Evolutionary conservation across 2,888 invertebrate genomes (phyloP), one percentile per base, ranked within the genome.

Genomic region (Odontocolon sp.): DNA sequence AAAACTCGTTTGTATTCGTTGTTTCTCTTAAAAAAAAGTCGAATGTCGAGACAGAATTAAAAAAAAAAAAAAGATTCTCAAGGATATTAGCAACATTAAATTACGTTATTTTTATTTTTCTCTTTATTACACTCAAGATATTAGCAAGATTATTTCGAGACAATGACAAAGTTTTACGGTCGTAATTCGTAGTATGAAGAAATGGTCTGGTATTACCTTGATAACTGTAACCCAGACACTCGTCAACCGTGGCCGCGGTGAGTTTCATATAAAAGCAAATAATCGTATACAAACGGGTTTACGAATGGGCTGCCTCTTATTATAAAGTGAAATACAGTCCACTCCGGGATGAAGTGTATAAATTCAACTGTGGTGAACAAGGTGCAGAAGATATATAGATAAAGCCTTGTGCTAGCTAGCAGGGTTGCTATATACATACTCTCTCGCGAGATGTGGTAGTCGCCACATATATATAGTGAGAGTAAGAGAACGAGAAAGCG

Each of bases 241-340:
- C 69, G 66, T 72, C 47, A 70, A 72, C 45, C 50, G 40, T 33
- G 18, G n/a, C 21, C 52, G 45, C 18, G n/a, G 47, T 28, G 61
- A 52, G 33, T 71, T 63, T 67, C 67, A 38, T 50, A 70, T 63
- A 73, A 76, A 75, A 75, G 72, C 69, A 72, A 80, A 80, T 78
- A 69, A 77, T 76, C 72, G 78, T 80, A 80, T 73, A 75, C 80
- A 80, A 80, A 75, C 74, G 59, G 70, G 64, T 73, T 76, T 80
- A 80, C 75, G 75, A 78, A 78, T 78, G 70, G 71, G 59, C 75
- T 47, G 59, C 74, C 70, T 79, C 77, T 77, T 72, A 77, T 77
- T 80, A 79, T 56, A 79, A 79, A 75, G 78, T 80, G 78, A 79
- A 77, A 77, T 80, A 79, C 71, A 80, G 77, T 80, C 66, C 61